Conservation (phyloP, 2,888 invertebrate genomes). For the Nasonia oneida region DNA sequence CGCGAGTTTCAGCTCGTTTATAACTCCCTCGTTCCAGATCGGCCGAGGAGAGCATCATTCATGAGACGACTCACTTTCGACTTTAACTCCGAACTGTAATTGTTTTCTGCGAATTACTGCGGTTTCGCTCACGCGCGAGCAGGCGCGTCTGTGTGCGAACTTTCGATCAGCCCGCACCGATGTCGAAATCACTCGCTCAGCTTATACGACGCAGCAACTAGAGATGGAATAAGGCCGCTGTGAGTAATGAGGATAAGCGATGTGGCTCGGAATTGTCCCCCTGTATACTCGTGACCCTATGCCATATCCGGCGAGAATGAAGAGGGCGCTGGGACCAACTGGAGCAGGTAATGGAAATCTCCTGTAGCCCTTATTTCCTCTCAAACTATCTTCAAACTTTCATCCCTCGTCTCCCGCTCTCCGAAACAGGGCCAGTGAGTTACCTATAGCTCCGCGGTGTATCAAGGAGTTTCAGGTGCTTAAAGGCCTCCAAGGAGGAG, state of each 20-base stretch:
- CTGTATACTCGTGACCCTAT: background rate
- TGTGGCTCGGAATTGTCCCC: slow-evolving; percentile 33
- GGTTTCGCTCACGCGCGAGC: too few relatives aligned
- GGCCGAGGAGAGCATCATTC: background rate
- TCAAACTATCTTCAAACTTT: slow-evolving; percentile 63
- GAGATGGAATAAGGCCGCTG: background rate
- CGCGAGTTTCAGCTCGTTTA: background rate
- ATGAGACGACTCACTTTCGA: background rate
- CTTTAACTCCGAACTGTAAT: background rate
- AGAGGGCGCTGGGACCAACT: slow-evolving; percentile 42
- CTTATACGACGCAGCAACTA: too few relatives aligned
- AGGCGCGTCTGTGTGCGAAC: too few relatives aligned
- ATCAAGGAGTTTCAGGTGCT: slow-evolving; percentile 64
- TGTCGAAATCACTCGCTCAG: too few relatives aligned
- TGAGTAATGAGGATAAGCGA: slow-evolving; percentile 16
- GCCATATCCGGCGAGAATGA: background rate
- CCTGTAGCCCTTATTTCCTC: slow-evolving; percentile 67
- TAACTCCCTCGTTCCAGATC: background rate
- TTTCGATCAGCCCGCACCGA: too few relatives aligned
- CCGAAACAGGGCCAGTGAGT: slow-evolving; percentile 34
- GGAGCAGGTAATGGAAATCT: slow-evolving; percentile 69
- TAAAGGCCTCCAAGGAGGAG: slow-evolving; percentile 54
- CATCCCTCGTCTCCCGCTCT: background rate
- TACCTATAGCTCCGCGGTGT: slow-evolving; percentile 44
- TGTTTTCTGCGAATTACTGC: too few relatives aligned